Base-by-base conservation (phyloP, 2,888 invertebrate species). In the Cetonia aurata region DNA sequence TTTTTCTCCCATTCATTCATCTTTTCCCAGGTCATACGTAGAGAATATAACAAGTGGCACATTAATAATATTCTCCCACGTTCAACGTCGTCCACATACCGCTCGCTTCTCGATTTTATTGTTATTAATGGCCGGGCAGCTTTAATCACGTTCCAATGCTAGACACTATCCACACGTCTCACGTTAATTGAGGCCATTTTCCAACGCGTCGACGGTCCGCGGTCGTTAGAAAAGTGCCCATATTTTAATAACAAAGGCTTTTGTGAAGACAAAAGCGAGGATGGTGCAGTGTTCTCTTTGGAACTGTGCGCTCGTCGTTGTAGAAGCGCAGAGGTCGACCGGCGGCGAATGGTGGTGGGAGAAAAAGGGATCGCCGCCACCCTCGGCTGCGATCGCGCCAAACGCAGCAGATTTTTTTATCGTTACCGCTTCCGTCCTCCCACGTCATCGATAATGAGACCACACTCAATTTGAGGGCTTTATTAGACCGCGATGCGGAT, bases 161-260 rank as follows among this genome's bases (percentile, higher is more conserved):
- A 17, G 50, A 52, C 62, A 65, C 13, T 41, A 37, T 17, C 15
- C 62, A 37, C 62, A 65, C 50, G 62, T 65, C 41, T 65, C 12
- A 33, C 37, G 50, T 9, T 65, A 65, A 65, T 65, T 10, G 62
- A 15, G 62, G 62, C 8, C 19, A 42, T 19, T 57, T 57, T n/a
- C 42, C 31, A n/a, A 60, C 46, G 60, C 41, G 42, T 9, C n/a
- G 57, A 25, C 57, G 8, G 6, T 33, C 8, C 33, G 13, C 33
- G 9, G 37, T 41, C 42, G 42, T 44, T 57, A 57, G 41, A 57
- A 57, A 44, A 57, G 42, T 17, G 41, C 50, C 50, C 25, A 65
- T 65, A 65, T 65, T 65, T 65, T 50, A 65, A 65, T 65, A 50
- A 65, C 62, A 65, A 65, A 65, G 62, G 62, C 50, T 65, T 42